phyloP scores from a whole-genome alignment of 2,113 vertebrate species.

The Accipiter cooperii region DNA sequence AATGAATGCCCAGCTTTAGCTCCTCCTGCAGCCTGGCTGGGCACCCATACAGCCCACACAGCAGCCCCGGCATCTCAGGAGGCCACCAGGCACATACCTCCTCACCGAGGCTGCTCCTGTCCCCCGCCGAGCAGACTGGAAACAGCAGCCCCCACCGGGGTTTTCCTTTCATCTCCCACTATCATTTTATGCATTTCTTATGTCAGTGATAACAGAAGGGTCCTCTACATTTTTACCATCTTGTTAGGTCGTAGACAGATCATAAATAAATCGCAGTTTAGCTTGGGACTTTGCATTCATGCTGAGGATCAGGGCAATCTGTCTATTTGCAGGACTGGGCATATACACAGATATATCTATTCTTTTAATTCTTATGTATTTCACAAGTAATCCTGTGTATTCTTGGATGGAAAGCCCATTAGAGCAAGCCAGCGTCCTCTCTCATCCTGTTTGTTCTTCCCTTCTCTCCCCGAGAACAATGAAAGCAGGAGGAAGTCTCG shows the following conservation, averaged over 20 bases:
- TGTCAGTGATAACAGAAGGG: not conserved
- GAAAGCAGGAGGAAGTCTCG: conserved; percentile 29
- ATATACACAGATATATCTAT: no score
- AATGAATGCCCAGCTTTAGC: not conserved
- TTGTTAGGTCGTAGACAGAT: not conserved
- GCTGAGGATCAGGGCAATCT: not conserved
- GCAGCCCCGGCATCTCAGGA: not conserved
- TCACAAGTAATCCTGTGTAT: not conserved
- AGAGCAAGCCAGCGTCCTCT: not conserved
- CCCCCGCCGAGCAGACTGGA: not conserved
- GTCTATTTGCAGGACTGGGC: not conserved
- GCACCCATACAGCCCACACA: not conserved
- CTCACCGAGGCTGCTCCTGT: not conserved
- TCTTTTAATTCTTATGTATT: not conserved
- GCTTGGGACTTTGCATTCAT: not conserved
- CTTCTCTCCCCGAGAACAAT: conserved; percentile 9
- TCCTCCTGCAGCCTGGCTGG: not conserved
- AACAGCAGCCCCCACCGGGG: not conserved
- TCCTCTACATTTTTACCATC: not conserved
- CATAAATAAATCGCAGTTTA: not conserved
- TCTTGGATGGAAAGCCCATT: not conserved
- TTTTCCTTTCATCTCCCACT: not conserved
- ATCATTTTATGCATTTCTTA: not conserved
- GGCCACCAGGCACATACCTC: not conserved
- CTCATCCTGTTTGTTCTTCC: not conserved